Evolutionary conservation across 2,888 invertebrate genomes (phyloP).

Genomic region (Busseola fusca): DNA sequence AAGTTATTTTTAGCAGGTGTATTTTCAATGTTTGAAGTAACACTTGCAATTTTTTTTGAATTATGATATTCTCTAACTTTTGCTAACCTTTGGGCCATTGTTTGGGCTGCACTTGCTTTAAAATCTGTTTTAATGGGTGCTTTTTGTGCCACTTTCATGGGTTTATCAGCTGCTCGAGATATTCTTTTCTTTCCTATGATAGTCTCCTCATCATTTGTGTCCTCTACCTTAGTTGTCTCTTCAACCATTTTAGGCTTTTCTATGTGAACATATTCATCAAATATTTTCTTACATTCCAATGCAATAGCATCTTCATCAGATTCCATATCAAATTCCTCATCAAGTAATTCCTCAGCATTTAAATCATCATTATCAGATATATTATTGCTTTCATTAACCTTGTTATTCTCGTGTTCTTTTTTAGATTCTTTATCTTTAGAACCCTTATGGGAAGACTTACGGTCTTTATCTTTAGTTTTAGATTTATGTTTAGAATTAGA

Average conservation of each 20-base stretch:
- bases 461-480: conserved; percentile 64
- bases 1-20: conserved; percentile 72
- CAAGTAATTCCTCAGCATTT: conserved; percentile 60
- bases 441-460: conserved; percentile 71
- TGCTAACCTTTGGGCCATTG: conserved; percentile 85
- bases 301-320: conserved; percentile 92
- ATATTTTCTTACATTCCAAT: conserved; percentile 95
- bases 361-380: conserved; percentile 71
- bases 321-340: conserved; percentile 81
- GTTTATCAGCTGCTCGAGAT: conserved; percentile 91
- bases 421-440: conserved; percentile 69
- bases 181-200: conserved; percentile 91
- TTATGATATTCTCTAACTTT: conserved; percentile 86
- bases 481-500: conserved; percentile 69
- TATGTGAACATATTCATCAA: conserved; percentile 92
- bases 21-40: conserved; percentile 68
- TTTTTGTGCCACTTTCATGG: conserved; percentile 76
- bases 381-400: conserved; percentile 65
- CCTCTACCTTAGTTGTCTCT: conserved; percentile 66
- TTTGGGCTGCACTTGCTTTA: conserved; percentile 88
- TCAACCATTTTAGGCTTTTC: conserved; percentile 73
- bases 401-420: conserved; percentile 65
- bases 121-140: conserved; percentile 86
- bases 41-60: conserved; percentile 73
- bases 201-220: conserved; percentile 80